phyloP scores from a whole-genome alignment of 1,140 invertebrate species.

The Chymomyza costata region DNA sequence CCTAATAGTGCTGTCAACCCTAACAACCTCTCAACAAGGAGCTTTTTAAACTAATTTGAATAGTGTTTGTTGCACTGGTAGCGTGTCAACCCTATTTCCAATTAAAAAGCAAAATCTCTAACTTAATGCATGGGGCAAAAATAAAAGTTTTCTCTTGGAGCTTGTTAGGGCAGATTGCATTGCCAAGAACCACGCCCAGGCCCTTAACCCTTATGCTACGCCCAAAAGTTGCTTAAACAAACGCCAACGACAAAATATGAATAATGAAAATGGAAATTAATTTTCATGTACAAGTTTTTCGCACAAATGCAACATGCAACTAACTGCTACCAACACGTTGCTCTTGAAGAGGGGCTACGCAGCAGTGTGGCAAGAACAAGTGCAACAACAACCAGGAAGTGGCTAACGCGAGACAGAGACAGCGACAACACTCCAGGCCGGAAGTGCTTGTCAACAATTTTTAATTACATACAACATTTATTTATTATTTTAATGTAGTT shows the following conservation, averaged over 20 bases:
- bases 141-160: too few species aligned
- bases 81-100: too few species aligned
- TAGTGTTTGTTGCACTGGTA: constrained; percentile 3
- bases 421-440: constrained; percentile 13
- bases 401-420: constrained; percentile 13
- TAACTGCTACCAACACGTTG: constrained; percentile 14
- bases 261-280: constrained; percentile 64
- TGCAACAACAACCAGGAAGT: background rate
- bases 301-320: constrained; percentile 38
- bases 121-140: too few species aligned
- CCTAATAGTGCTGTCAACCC: constrained; percentile 21
- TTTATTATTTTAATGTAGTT: constrained; percentile 51
- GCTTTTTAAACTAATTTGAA: too few species aligned
- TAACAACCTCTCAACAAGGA: background rate
- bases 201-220: too few species aligned
- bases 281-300: constrained; percentile 53
- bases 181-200: too few species aligned
- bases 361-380: too few species aligned
- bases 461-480: constrained; percentile 51
- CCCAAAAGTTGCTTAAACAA: too few species aligned
- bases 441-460: constrained; percentile 37
- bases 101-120: constrained; percentile 60
- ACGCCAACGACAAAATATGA: constrained; percentile 45
- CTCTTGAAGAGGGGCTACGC: too few species aligned
- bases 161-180: too few species aligned